Base-by-base conservation (phyloP, 1,140 invertebrate genomes). In the Aphidius ervi region DNA sequence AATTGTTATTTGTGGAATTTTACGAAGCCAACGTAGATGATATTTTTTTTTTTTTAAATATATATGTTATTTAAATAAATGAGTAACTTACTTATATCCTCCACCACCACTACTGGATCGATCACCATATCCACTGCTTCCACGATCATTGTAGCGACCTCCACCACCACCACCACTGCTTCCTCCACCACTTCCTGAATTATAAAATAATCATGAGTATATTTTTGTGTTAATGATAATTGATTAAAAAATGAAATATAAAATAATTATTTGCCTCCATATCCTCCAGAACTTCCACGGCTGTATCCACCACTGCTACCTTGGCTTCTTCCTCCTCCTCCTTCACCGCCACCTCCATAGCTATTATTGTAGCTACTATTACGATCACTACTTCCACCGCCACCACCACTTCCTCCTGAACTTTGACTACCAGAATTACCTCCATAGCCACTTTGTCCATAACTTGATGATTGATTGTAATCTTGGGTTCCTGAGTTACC, bases 121-220 rank as follows among this genome's bases (percentile, higher is more conserved):
- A 45, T 58, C 58, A 47, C 54, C 43, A 43, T 54, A 62, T 10
- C 76, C 75, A 60, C 77, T 71, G 65, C 68, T 70, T 8, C 52
- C 52, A 54, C 52, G 52, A 40, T 54, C 52, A 40, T n/a, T 54
- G 66, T 80, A 84, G 67, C 84, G 79, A 67, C 82, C 81, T 68
- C 81, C 77, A 71, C 82, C 82, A 55, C 81, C 74, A 48, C 77
- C n/a, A n/a, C n/a, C n/a, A 16, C 16, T 78, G 64, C 77, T 69
- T 65, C 69, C 72, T 58, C 76, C 71, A 56, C 76, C 71, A 68
- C 70, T 69, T 58, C 66, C 68, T 72, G 39, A 23, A 59, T 7
- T 16, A 31, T 41, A 40, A 55, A n/a, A 54, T 2, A 43, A n/a
- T 53, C 10, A 41, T 9, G 8, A 60, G 9, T 9, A 60, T 10